Evolutionary conservation across 1,140 invertebrate species (phyloP), one percentile per base, ranked within the genome.

Genomic region (Calephelis virginiensis): DNA sequence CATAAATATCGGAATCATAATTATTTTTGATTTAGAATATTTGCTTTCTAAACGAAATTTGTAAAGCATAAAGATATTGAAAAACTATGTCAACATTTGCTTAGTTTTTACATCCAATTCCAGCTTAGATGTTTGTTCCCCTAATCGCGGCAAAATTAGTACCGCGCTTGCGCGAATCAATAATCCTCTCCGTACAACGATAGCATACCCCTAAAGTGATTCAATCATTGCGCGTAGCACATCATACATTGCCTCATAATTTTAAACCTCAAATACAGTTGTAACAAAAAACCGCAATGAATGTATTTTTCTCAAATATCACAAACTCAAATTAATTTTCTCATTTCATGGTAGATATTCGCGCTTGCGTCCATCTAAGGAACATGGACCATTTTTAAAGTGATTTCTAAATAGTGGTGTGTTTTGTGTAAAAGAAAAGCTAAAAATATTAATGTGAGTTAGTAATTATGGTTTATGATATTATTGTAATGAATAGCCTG

Each of bases 131-230:
- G 5, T 28, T 28, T 43, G 40, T 43, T 71, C 71, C 67, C 61
- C 43, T 14, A 65, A 80, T 80, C 80, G 78, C 78, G 70, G 77
- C 76, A 66, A 81, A 78, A 76, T 75, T 49, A 17, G 71, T 76
- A 64, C 68, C 76, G 80, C 86, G 86, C 86, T 74, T 88, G 86
- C 86, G 86, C 78, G 77, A 83, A 89, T 89, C 86, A 82, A 89
- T 89, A 89, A 73, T 68, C 47, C 63, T 28, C 68, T 70, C 66
- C 28, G 60, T 81, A 84, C 74, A 66, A 75, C 46, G 69, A 61
- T 66, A 17, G 48, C 13, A 56, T 48, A n/a, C 12, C 7, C 50
- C 8, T 28, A n/a, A 47, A 50, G 12, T n/a, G 6, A 14, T 63
- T 40, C 45, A 10, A 14, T 46, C 14, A 9, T 28, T 11, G 9